Percentiles rank a stretch among this genome's conserved stretches.
These are phyloP conservation scores for Anastatus disparis DNA, from an alignment of 1,140 invertebrate species.

Conservation along the genomic window DNA sequence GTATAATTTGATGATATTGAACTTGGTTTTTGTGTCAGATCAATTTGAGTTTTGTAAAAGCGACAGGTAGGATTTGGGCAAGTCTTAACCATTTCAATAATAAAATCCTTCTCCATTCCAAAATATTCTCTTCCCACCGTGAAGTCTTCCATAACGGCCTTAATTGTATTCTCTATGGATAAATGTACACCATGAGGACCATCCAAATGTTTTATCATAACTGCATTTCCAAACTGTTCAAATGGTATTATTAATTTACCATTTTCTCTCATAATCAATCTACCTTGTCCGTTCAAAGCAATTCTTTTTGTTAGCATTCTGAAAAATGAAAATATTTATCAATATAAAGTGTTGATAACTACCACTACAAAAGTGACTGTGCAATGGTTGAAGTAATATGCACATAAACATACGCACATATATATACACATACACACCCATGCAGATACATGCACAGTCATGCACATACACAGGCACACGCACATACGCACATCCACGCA, in stretches of 20 bases:
- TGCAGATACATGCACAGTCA: too few relatives aligned
- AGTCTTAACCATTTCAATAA: slow-evolving; percentile 86
- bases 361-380: too few relatives aligned
- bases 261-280: slow-evolving; percentile 83
- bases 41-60: slow-evolving; percentile 86
- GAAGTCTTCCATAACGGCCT: slow-evolving; percentile 85
- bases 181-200: slow-evolving; percentile 85
- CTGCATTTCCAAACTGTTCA: slow-evolving; percentile 89
- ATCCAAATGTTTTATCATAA: slow-evolving; percentile 90
- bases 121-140: slow-evolving; percentile 87
- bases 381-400: too few relatives aligned
- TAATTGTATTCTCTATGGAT: slow-evolving; percentile 81
- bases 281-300: slow-evolving; percentile 82
- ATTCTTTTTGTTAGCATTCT: slow-evolving; percentile 87
- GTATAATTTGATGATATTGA: slow-evolving; percentile 61
- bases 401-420: too few relatives aligned
- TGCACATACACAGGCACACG: too few relatives aligned
- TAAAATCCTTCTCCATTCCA: slow-evolving; percentile 90
- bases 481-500: too few relatives aligned
- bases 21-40: slow-evolving; percentile 72
- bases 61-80: slow-evolving; percentile 86
- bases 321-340: too few relatives aligned
- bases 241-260: slow-evolving; percentile 88
- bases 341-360: too few relatives aligned
- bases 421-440: too few relatives aligned